Evolutionary conservation across 2,113 vertebrate genomes (phyloP).

Genomic region (Oxygymnocypris stewartii): DNA sequence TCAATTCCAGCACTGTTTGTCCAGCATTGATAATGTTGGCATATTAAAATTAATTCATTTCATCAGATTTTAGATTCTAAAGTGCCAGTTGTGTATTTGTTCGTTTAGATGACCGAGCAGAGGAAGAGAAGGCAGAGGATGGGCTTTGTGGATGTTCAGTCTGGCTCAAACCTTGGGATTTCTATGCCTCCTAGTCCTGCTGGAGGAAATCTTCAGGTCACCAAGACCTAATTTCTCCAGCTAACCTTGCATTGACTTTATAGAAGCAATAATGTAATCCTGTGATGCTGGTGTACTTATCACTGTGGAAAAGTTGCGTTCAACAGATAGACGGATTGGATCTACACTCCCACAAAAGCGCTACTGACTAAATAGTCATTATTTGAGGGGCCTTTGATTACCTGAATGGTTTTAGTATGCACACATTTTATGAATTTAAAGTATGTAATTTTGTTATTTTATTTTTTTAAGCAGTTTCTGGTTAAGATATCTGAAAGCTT

Average conservation of each 20-base stretch:
- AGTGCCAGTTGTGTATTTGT: neutral
- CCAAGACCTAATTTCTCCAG: constrained; percentile 60
- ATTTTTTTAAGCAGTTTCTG: neutral
- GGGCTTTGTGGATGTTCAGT: constrained; percentile 92
- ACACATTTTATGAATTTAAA: neutral
- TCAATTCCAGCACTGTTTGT: neutral
- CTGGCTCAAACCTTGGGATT: constrained; percentile 64
- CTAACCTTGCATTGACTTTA: neutral
- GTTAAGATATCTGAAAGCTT: neutral
- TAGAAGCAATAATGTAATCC: constrained; percentile 25
- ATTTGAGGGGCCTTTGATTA: constrained; percentile 6
- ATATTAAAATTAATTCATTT: neutral
- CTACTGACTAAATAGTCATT: constrained; percentile 19
- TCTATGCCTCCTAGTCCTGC: constrained; percentile 69
- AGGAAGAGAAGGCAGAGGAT: constrained; percentile 93
- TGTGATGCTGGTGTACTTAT: neutral
- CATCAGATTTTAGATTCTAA: neutral
- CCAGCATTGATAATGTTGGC: neutral
- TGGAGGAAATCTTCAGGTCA: constrained; percentile 75
- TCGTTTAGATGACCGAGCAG: constrained; percentile 93
- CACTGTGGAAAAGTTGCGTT: neutral
- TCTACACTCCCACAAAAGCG: constrained; percentile 21
- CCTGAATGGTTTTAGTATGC: constrained; percentile 6
- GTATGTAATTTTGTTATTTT: neutral
- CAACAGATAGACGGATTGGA: neutral